Evolutionary conservation across 2,797 vertebrate species (phyloP).

Genomic region (Artibeus lituratus): DNA sequence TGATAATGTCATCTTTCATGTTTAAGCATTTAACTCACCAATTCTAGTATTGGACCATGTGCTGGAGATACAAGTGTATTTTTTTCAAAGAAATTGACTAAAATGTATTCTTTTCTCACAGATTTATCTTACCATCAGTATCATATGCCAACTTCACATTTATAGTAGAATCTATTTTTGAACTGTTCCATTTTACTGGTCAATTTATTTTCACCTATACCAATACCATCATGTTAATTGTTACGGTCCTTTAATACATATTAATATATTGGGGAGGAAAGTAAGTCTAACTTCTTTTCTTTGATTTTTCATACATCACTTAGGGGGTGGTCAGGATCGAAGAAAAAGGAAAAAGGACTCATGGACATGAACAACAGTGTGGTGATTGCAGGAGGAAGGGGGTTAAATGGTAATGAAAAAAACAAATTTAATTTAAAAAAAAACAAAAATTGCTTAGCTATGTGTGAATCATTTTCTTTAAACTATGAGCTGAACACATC

Average conservation of each 20-base stretch:
- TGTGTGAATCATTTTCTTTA: neutral
- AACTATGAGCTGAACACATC: neutral
- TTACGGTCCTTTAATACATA: neutral
- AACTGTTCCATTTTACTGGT: neutral
- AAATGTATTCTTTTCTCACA: neutral
- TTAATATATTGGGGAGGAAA: neutral
- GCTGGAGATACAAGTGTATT: neutral
- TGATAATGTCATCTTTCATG: neutral
- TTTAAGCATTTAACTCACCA: neutral
- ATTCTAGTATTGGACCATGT: neutral
- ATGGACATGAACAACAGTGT: neutral
- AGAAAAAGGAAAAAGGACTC: neutral
- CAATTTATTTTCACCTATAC: neutral
- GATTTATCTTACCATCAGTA: neutral
- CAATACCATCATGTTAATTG: neutral
- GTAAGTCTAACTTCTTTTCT: neutral
- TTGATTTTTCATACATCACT: neutral
- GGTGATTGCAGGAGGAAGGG: neutral
- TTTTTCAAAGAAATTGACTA: neutral
- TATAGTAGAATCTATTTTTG: neutral
- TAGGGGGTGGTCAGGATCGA: neutral
- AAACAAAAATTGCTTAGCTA: neutral
- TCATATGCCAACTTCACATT: neutral
- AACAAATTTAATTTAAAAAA: neutral
- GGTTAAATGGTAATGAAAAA: neutral